Conservation (phyloP, 2,888 invertebrate species). For the Diplazon laetatorius region DNA sequence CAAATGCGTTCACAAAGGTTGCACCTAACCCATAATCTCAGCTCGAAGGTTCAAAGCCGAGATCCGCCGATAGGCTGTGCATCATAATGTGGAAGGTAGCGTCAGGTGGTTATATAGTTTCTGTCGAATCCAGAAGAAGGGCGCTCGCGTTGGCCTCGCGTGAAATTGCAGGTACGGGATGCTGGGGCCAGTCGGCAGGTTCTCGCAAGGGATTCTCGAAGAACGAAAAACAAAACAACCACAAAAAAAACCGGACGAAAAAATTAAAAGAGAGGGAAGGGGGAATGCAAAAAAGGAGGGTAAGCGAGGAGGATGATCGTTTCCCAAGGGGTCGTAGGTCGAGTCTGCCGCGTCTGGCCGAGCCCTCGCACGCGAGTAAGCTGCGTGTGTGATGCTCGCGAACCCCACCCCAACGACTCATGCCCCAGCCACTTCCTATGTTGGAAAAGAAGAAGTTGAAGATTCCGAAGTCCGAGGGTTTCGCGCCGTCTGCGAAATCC, state of each 20-base stretch:
- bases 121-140: constrained; percentile 48
- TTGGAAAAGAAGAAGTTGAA: constrained; percentile 40
- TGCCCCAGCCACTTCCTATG: constrained; percentile 50
- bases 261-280: constrained; percentile 51
- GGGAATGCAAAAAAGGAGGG: constrained; percentile 62
- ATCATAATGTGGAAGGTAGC: constrained; percentile 18
- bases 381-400: constrained; percentile 51
- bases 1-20: constrained; percentile 8
- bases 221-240: too few relatives aligned
- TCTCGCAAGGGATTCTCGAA: constrained; percentile 53
- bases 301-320: constrained; percentile 66
- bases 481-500: constrained; percentile 33
- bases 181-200: constrained; percentile 19
- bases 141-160: constrained; percentile 20
- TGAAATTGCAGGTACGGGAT: constrained; percentile 57
- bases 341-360: constrained; percentile 67
- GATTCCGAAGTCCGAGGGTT: constrained; percentile 37
- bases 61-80: constrained; percentile 14
- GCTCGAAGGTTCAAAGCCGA: constrained; percentile 11
- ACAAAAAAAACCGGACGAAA: too few relatives aligned
- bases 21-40: constrained; percentile 31
- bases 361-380: constrained; percentile 76
- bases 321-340: constrained; percentile 80
- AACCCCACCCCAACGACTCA: constrained; percentile 66
- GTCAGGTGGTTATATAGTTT: constrained; percentile 41